Base-by-base conservation (phyloP, 1,140 invertebrate species). In the Trichogramma pretiosum region DNA sequence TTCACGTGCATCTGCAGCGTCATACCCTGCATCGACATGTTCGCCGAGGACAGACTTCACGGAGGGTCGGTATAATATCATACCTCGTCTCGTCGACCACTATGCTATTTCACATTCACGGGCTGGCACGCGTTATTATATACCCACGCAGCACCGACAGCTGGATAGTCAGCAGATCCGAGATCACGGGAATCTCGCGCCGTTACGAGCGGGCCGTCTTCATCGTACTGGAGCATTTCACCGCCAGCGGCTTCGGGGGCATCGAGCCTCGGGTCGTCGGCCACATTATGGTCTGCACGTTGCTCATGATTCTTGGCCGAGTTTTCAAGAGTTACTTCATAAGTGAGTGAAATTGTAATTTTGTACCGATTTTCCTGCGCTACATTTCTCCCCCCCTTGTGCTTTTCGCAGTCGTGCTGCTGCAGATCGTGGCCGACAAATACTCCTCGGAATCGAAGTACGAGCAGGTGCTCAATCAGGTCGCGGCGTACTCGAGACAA, bases 181-280 rank as follows among this genome's bases (percentile, higher is more conserved):
- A 54, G 17, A 46, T 41, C 2, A 22, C 36, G n/a, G 41, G 30
- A 9, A 56, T 62, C 17, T 0, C 10, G 1, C 34, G 46, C n/a
- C 54, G 53, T 38, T 67, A 65, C 11, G 55, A 56, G 34, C 55
- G 55, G n/a, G 54, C 64, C 1, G 42, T 65, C 4, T 65, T 63
- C 33, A 63, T 68, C 5, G 64, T 68, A 4, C 23, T 69, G 8
- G 57, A 67, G 46, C 67, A 71, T 46, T 57, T 71, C 18, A 53
- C 60, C 5, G 57, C 54, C 0, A 63, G 55, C 38, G 64, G 65
- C 46, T 68, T 61, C 9, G 66, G 66, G 1, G 24, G 46, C 11
- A 58, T 60, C 1, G 16, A 54, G 19, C 60, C 64, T 0, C 17
- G 44, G 32, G 57, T 50, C 3, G 40, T 50, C 1, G 54, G 47